Percentiles rank a stretch among this genome's conserved stretches.
phyloP scores from a whole-genome alignment of 2,797 vertebrate genomes.

The Catharus ustulatus region DNA sequence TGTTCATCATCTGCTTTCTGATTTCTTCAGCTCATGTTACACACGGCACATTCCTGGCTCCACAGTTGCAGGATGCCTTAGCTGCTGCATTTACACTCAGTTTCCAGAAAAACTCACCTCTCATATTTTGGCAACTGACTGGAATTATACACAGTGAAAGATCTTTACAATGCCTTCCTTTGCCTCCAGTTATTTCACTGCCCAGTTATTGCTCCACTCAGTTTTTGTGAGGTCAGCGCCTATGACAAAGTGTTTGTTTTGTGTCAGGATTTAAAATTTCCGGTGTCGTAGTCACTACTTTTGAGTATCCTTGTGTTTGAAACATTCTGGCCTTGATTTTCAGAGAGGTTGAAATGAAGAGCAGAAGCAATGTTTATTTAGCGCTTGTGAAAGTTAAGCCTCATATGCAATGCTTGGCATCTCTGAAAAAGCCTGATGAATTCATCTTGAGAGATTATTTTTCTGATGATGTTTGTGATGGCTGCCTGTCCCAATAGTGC shows the following conservation, averaged over 20 bases:
- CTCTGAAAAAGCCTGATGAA: background rate
- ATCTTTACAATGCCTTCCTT: background rate
- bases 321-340: conserved; percentile 4
- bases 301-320: background rate
- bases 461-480: background rate
- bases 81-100: background rate
- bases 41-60: background rate
- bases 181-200: background rate
- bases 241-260: background rate
- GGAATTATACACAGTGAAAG: background rate
- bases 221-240: background rate
- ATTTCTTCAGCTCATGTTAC: background rate
- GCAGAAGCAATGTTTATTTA: conserved; percentile 41
- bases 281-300: background rate
- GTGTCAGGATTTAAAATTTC: background rate
- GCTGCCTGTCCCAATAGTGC: background rate
- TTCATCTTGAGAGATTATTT: background rate
- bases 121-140: background rate
- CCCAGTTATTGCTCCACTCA: background rate
- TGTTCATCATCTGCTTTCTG: background rate
- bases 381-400: background rate
- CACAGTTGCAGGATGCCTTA: background rate
- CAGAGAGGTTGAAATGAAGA: conserved; percentile 26
- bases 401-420: background rate
- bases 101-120: background rate